Percentiles rank a stretch among this genome's conserved stretches.
Evolutionary conservation across 2,888 invertebrate genomes (phyloP).

Genomic region (Galerucella calmariensis): DNA sequence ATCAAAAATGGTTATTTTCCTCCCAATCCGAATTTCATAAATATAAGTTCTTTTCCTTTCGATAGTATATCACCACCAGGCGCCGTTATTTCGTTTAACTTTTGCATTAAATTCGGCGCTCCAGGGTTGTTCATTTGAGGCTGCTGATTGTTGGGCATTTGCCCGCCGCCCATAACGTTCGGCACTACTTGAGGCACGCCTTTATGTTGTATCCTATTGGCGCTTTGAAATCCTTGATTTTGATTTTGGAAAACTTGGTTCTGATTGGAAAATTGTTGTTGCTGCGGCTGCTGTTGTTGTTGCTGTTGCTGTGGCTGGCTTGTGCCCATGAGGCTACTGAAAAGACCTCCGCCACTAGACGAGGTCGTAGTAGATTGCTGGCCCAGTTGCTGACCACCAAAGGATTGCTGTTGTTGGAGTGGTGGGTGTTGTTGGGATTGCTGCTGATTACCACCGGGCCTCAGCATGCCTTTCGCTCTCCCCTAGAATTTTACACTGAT

Average conservation of each 20-base stretch:
- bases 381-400: slow-evolving; percentile 42
- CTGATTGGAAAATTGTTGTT: slow-evolving; percentile 51
- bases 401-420: slow-evolving; percentile 53
- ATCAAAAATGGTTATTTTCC: slow-evolving; percentile 66
- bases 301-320: slow-evolving; percentile 30
- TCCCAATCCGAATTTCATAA: slow-evolving; percentile 92
- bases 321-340: slow-evolving; percentile 51
- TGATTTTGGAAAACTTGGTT: slow-evolving; percentile 50
- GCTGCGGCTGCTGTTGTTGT: slow-evolving; percentile 55
- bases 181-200: slow-evolving; percentile 69
- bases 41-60: slow-evolving; percentile 93
- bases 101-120: slow-evolving; percentile 85
- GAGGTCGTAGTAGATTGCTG: slow-evolving; percentile 52
- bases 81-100: slow-evolving; percentile 88
- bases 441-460: slow-evolving; percentile 66
- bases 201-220: slow-evolving; percentile 61
- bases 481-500: slow-evolving; percentile 60
- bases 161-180: slow-evolving; percentile 58
- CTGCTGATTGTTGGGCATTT: slow-evolving; percentile 50
- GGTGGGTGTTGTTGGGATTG: slow-evolving; percentile 55
- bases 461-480: slow-evolving; percentile 73
- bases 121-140: slow-evolving; percentile 64
- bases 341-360: slow-evolving; percentile 45
- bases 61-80: slow-evolving; percentile 91
- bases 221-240: slow-evolving; percentile 50